Evolutionary conservation across 2,797 vertebrate species (phyloP).

Genomic region (Falco peregrinus): DNA sequence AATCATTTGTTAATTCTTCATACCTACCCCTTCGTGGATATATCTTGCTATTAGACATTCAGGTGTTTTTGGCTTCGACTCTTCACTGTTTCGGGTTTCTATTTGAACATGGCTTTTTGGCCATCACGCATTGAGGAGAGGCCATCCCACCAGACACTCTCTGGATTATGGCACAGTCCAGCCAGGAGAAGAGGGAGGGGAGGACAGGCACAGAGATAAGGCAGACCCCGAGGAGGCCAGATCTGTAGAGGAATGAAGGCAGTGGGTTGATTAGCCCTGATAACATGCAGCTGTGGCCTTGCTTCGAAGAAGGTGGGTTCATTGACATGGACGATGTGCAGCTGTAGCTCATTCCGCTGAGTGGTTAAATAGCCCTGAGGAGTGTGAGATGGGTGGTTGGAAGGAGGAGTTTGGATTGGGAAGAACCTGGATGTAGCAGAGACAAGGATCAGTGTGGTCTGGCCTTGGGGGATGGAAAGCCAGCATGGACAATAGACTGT

Average conservation of each 20-base stretch:
- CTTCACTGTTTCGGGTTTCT: neutral
- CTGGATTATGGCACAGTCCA: accelerated
- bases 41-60: neutral
- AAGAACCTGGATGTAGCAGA: no score
- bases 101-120: neutral
- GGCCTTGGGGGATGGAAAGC: no score
- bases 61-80: neutral
- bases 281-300: no score
- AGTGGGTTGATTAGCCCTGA: no score
- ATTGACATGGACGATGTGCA: no score
- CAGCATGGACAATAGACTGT: no score
- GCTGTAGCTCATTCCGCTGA: no score
- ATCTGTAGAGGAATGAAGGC: neutral
- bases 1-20: neutral
- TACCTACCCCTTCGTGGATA: neutral
- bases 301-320: no score
- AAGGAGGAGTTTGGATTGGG: no score
- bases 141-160: neutral
- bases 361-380: no score
- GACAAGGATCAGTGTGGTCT: no score
- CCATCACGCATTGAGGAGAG: neutral
- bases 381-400: no score
- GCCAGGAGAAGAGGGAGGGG: neutral
- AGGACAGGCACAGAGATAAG: neutral
- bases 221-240: accelerated